A percentile compares a stretch with the other conserved stretches of the same genome.
phyloP scores from a whole-genome alignment of 2,888 invertebrate genomes.

The Drosophila algonquin region DNA sequence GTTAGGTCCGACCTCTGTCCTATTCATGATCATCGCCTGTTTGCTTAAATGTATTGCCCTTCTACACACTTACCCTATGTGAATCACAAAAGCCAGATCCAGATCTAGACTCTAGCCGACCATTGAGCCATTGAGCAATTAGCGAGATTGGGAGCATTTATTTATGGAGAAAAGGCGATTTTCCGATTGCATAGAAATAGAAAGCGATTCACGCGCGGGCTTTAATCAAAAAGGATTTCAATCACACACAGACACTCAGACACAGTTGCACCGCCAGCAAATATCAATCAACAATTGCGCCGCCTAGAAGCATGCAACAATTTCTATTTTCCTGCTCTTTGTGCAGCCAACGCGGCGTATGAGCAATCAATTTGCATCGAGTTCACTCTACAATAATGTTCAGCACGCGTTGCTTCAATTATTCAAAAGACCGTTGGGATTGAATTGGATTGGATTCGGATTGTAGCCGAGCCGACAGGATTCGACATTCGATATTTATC shows the following conservation, averaged over 20 bases:
- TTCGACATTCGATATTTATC: neutral
- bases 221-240: conserved; percentile 60
- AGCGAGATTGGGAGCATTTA: conserved; percentile 30
- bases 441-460: conserved; percentile 3
- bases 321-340: conserved; percentile 44
- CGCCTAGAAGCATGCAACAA: conserved; percentile 65
- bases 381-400: conserved; percentile 31
- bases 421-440: conserved; percentile 71
- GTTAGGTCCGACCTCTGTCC: conserved; percentile 2
- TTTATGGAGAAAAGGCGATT: conserved; percentile 34
- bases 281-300: conserved; percentile 65
- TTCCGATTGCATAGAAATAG: conserved; percentile 60
- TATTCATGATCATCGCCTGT: conserved; percentile 28
- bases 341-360: conserved; percentile 41
- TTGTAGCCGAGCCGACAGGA: neutral
- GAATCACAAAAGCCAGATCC: conserved; percentile 20
- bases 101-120: neutral
- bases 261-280: conserved; percentile 28
- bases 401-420: conserved; percentile 58
- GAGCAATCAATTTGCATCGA: conserved; percentile 52
- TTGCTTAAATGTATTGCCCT: neutral
- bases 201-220: conserved; percentile 63
- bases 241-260: conserved; percentile 30
- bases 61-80: conserved; percentile 29
- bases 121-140: conserved; percentile 38